Percentiles rank a stretch among this genome's conserved stretches.
Evolutionary conservation across 2,113 vertebrate species (phyloP).

Genomic region (Osmerus mordax): DNA sequence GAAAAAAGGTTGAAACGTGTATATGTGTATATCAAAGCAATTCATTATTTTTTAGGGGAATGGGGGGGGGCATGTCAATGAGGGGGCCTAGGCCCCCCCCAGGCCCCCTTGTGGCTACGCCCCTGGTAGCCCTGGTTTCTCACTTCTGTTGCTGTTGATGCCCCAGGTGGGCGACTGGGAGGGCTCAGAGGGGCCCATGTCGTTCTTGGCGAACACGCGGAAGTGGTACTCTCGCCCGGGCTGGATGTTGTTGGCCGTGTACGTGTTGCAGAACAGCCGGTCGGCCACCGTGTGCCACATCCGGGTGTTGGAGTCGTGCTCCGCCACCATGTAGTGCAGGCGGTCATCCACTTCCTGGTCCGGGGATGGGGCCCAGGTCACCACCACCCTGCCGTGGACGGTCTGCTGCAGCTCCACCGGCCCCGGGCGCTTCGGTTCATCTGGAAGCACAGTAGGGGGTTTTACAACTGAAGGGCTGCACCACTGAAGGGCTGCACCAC

Average conservation of each 20-base stretch:
- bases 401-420: conserved; percentile 76
- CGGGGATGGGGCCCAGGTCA: conserved; percentile 79
- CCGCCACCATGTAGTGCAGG: conserved; percentile 76
- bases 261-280: conserved; percentile 75
- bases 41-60: no score
- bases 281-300: conserved; percentile 73
- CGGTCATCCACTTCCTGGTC: conserved; percentile 72
- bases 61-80: no score
- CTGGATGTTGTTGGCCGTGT: conserved; percentile 71
- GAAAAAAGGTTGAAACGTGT: neutral
- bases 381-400: conserved; percentile 69
- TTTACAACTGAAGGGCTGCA: neutral
- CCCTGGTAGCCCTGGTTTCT: conserved; percentile 13
- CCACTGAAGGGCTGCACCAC: neutral
- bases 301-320: conserved; percentile 66
- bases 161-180: conserved; percentile 79
- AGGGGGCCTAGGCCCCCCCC: no score
- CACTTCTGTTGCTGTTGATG: conserved; percentile 59
- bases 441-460: conserved; percentile 53
- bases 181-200: conserved; percentile 75
- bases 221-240: conserved; percentile 80
- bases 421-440: conserved; percentile 76
- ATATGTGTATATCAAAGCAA: neutral
- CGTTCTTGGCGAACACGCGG: conserved; percentile 79
- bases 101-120: no score